Conservation (phyloP, 2,888 invertebrate species). For the Scelioninae gen. 2 region DNA sequence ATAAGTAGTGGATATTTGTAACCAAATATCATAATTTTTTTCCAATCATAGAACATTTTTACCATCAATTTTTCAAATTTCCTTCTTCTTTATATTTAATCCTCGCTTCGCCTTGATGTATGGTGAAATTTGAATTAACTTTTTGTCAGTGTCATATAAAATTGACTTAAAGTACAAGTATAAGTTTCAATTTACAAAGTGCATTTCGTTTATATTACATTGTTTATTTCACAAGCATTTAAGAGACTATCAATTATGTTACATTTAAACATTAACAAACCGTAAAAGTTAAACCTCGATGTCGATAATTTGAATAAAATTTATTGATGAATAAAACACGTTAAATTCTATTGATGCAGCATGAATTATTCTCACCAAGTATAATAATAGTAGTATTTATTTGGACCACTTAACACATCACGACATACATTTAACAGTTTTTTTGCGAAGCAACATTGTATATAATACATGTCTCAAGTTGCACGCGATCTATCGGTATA, state of each 20-base stretch:
- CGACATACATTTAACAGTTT: conserved; percentile 52
- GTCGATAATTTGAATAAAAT: conserved; percentile 36
- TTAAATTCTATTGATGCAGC: conserved; percentile 11
- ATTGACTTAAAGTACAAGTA: no score
- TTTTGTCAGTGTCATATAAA: no score
- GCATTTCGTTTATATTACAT: background rate
- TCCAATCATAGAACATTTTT: no score
- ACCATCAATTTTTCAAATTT: no score
- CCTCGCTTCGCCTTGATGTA: no score
- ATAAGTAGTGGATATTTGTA: no score
- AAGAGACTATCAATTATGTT: conserved; percentile 13
- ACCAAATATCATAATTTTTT: no score
- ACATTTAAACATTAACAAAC: conserved; percentile 7
- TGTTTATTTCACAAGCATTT: conserved; percentile 5
- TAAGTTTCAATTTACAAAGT: no score
- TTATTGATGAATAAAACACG: conserved; percentile 30
- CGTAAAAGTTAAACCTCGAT: conserved; percentile 3
- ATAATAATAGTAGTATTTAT: conserved; percentile 41
- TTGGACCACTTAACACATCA: conserved; percentile 60
- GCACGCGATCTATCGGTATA: conserved; percentile 67
- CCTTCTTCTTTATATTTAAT: no score
- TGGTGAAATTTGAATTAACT: no score
- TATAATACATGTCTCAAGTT: conserved; percentile 58
- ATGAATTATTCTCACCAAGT: conserved; percentile 32
- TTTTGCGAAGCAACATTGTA: conserved; percentile 60